Conservation (phyloP, 1,140 invertebrate genomes). For the Brachionus paranguensis region DNA sequence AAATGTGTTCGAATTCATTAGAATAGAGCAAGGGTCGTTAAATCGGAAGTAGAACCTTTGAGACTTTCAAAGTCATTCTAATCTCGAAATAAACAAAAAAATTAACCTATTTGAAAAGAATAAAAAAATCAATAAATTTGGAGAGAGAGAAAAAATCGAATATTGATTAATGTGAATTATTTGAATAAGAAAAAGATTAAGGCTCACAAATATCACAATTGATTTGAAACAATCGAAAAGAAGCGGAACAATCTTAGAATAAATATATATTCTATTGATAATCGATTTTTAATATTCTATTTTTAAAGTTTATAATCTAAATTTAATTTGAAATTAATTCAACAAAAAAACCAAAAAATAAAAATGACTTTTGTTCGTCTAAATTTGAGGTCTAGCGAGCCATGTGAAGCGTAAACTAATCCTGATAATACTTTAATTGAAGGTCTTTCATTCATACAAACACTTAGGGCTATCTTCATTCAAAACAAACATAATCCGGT, state of each 20-base stretch:
- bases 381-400: not conserved
- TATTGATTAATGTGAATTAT: not conserved
- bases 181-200: constrained; percentile 19
- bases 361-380: not conserved
- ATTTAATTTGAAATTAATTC: constrained; percentile 14
- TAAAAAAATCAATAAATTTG: not conserved
- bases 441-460: not conserved
- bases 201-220: not conserved
- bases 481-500: not conserved
- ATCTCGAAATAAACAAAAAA: constrained; percentile 1
- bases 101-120: not conserved
- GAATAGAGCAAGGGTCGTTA: not conserved
- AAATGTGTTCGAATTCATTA: not conserved
- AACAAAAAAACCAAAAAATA: not conserved
- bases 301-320: constrained; percentile 1
- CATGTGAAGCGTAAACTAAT: constrained; percentile 21
- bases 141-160: not conserved
- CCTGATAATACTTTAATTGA: constrained; percentile 27
- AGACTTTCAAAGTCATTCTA: not conserved
- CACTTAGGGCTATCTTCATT: constrained; percentile 4
- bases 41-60: not conserved
- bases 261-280: not conserved
- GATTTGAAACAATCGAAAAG: not conserved
- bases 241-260: not conserved
- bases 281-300: constrained; percentile 31